Percentiles rank a stretch among this genome's conserved stretches.
Evolutionary conservation across 2,888 invertebrate genomes (phyloP).

Genomic region (Napeogenes sylphis): DNA sequence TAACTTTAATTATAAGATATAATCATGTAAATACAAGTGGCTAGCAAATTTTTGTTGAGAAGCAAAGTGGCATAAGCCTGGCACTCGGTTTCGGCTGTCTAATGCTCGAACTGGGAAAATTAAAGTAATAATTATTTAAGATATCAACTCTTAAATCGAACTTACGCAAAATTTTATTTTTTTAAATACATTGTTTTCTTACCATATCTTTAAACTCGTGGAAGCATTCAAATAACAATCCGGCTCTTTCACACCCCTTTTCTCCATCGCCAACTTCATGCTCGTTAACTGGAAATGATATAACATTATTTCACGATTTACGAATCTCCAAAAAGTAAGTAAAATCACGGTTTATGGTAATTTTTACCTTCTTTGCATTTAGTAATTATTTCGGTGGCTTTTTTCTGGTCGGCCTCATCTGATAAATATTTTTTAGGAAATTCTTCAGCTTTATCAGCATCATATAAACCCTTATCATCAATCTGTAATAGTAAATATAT

Average conservation of each 20-base stretch:
- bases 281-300: constrained; percentile 47
- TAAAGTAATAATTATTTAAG: no score
- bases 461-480: constrained; percentile 44
- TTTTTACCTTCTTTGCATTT: constrained; percentile 43
- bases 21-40: no score
- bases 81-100: no score
- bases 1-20: no score
- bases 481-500: constrained; percentile 37
- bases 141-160: no score
- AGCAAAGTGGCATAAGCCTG: no score
- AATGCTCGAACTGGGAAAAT: no score
- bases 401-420: constrained; percentile 38
- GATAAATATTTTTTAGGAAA: constrained; percentile 38
- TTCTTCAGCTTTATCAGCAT: constrained; percentile 35
- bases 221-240: constrained; percentile 42
- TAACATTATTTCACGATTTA: not conserved
- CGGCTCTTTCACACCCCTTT: constrained; percentile 49
- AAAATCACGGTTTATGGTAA: not conserved
- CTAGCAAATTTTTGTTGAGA: no score
- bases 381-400: constrained; percentile 33
- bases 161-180: no score
- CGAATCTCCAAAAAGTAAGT: not conserved
- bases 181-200: constrained; percentile 15
- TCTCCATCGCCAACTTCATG: constrained; percentile 43
- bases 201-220: constrained; percentile 40